These are phyloP conservation scores for Nixonia krombeini DNA, from an alignment of 1,140 invertebrate species.

Conservation along the genomic window DNA sequence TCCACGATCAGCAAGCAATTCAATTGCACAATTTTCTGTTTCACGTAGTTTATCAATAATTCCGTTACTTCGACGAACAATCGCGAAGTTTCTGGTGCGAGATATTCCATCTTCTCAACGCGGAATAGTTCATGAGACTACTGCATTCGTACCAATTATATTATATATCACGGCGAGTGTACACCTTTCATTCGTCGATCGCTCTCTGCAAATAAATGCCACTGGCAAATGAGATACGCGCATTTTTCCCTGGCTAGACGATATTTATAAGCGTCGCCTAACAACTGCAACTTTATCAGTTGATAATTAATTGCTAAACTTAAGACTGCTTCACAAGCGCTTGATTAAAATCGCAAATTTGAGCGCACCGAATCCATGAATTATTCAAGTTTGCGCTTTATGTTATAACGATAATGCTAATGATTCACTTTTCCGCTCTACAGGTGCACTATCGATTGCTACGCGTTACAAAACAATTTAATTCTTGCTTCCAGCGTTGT, in stretches of 20 bases:
- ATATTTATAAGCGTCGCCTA: too few relatives aligned
- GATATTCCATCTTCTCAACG: too few relatives aligned
- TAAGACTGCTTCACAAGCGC: constrained; percentile 30
- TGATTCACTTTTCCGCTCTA: constrained; percentile 29
- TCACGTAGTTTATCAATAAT: constrained; percentile 1
- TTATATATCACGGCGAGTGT: neutral
- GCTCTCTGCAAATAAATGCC: neutral
- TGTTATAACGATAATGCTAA: constrained; percentile 36
- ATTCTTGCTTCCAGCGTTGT: too few relatives aligned
- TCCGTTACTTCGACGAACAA: neutral
- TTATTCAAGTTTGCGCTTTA: constrained; percentile 36
- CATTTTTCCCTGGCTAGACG: constrained; percentile 4
- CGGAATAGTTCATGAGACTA: too few relatives aligned
- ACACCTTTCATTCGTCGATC: neutral
- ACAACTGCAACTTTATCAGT: constrained; percentile 29
- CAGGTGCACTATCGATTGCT: neutral
- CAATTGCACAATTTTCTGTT: neutral
- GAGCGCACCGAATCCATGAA: constrained; percentile 34
- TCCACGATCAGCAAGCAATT: constrained; percentile 2
- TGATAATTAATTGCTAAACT: constrained; percentile 38
- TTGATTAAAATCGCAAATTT: constrained; percentile 46
- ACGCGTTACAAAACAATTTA: too few relatives aligned
- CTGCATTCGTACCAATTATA: too few relatives aligned
- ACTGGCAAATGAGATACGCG: neutral
- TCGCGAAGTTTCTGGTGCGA: neutral